These are phyloP conservation scores for Platyscapa corneri DNA, from an alignment of 1,140 invertebrate species.

Conservation along the genomic window DNA sequence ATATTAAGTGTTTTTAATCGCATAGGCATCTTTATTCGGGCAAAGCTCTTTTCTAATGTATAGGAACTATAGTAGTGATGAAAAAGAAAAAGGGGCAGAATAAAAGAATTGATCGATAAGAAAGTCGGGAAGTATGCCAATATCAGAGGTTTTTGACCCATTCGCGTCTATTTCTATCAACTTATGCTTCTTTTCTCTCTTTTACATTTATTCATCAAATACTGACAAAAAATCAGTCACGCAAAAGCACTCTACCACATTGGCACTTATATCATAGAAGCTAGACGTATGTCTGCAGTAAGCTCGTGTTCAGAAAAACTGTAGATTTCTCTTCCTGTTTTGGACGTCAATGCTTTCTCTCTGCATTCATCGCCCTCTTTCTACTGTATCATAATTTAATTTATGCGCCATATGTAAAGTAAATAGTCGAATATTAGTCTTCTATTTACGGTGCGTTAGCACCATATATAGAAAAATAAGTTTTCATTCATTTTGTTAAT, in stretches of 20 bases:
- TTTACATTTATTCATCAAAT: neutral
- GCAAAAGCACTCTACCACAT: constrained; percentile 34
- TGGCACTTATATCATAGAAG: neutral
- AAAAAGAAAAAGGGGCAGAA: neutral
- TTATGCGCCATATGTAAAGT: neutral
- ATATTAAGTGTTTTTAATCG: no score
- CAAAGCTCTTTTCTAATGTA: no score
- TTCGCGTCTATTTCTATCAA: neutral
- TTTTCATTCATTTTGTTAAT: no score
- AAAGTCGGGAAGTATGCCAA: constrained; percentile 57
- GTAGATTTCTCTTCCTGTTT: neutral
- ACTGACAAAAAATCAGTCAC: constrained; percentile 15
- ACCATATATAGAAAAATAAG: no score
- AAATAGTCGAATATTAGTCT: no score
- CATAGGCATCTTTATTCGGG: no score
- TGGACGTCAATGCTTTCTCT: neutral
- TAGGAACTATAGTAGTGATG: no score
- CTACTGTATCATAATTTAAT: neutral
- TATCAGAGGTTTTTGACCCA: constrained; percentile 53
- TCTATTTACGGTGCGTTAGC: no score
- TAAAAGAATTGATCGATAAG: constrained; percentile 30
- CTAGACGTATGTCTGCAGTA: neutral
- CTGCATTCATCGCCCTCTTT: neutral
- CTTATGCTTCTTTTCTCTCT: neutral
- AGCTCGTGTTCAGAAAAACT: neutral